phyloP scores from a whole-genome alignment of 2,888 invertebrate genomes.

The Dione juno region DNA sequence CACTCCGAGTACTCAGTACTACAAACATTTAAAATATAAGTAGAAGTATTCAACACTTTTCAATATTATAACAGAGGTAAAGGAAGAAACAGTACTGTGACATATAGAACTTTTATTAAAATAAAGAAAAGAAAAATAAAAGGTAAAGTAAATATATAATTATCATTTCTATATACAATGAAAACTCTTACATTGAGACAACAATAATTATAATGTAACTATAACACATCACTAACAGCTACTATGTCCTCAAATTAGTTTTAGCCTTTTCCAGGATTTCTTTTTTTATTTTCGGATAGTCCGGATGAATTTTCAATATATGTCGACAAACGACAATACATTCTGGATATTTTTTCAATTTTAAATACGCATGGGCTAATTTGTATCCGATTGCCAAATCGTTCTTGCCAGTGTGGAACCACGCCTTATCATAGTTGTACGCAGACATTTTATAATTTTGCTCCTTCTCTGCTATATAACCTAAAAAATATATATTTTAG shows the following conservation, averaged over 20 bases:
- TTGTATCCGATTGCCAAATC: conserved; percentile 96
- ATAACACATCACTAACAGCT: background rate
- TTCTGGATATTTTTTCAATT: conserved; percentile 93
- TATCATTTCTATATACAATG: too few species aligned
- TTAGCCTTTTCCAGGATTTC: conserved; percentile 96
- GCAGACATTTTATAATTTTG: conserved; percentile 94
- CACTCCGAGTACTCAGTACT: too few species aligned
- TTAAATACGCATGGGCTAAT: conserved; percentile 95
- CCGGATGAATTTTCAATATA: conserved; percentile 91
- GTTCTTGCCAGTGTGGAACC: conserved; percentile 91
- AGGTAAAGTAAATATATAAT: background rate
- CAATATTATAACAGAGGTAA: too few species aligned
- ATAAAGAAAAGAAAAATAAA: background rate
- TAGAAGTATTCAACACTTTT: too few species aligned
- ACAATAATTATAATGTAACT: background rate
- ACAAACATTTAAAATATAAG: too few species aligned
- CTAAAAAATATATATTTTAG: conserved; percentile 79
- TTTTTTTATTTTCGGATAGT: conserved; percentile 95
- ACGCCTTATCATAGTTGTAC: conserved; percentile 91
- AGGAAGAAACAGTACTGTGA: background rate
- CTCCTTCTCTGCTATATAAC: conserved; percentile 95
- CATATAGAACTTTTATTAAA: background rate
- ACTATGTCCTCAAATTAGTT: conserved; percentile 87
- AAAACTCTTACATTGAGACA: too few species aligned
- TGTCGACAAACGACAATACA: conserved; percentile 95